Conservation (phyloP, 2,113 vertebrate genomes). For the Cyprinodon variegatus region DNA sequence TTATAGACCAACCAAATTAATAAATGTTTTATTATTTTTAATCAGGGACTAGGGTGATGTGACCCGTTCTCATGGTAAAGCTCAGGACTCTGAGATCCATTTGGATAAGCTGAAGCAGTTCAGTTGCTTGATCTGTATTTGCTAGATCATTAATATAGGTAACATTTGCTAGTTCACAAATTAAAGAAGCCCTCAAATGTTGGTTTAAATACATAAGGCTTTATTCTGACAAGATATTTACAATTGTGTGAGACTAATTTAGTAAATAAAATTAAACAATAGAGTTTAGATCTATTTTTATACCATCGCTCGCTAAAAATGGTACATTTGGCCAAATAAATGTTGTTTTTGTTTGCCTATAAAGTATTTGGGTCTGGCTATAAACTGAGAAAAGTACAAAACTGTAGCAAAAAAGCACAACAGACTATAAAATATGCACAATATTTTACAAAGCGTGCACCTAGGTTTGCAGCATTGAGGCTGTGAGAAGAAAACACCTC, state of each 20-base stretch:
- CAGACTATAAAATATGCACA: too few species aligned
- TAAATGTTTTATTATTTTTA: neutral
- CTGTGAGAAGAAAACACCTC: neutral
- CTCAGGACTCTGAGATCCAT: neutral
- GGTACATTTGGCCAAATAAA: too few species aligned
- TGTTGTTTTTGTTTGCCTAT: neutral
- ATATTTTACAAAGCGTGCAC: too few species aligned
- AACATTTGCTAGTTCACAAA: too few species aligned
- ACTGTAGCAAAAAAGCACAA: neutral
- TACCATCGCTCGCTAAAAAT: too few species aligned
- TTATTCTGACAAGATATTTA: neutral
- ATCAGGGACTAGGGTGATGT: neutral
- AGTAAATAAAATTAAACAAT: neutral
- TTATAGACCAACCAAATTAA: neutral
- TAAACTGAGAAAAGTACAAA: too few species aligned
- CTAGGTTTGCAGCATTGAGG: neutral
- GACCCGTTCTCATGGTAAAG: neutral
- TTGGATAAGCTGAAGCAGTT: neutral
- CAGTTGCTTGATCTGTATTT: neutral
- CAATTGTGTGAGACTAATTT: neutral
- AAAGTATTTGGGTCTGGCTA: neutral
- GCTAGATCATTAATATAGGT: too few species aligned
- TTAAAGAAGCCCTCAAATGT: too few species aligned
- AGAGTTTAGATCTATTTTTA: neutral
- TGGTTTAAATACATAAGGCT: too few species aligned